Percentiles rank a stretch among this genome's conserved stretches.
Conservation (phyloP, 2,888 invertebrate genomes). For the Pristionchus maxplancki region DNA sequence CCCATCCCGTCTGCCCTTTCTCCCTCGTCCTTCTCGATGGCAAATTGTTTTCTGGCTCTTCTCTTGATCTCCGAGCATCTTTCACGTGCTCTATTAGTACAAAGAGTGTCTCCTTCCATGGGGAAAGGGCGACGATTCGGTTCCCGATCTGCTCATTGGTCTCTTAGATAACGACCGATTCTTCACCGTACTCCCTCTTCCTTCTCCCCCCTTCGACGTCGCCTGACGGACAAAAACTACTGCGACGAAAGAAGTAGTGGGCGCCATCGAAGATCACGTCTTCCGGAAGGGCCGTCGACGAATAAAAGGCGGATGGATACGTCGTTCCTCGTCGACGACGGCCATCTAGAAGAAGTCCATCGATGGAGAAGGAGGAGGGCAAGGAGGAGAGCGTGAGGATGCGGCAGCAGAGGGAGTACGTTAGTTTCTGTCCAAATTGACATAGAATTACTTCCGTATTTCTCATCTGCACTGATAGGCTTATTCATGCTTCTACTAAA, state of each 20-base stretch:
- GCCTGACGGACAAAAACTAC: background rate
- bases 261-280: background rate
- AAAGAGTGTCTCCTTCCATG: background rate
- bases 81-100: background rate
- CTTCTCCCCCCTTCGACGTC: background rate
- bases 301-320: background rate
- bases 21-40: background rate
- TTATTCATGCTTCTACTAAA: background rate
- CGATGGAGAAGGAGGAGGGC: background rate
- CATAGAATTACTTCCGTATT: background rate
- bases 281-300: background rate
- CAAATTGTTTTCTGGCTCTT: background rate
- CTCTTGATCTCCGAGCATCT: background rate
- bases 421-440: background rate
- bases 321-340: background rate
- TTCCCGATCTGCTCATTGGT: slow-evolving; percentile 15
- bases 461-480: background rate
- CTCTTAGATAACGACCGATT: background rate
- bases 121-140: background rate
- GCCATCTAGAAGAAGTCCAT: background rate
- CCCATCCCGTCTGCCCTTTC: background rate
- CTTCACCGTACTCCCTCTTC: background rate
- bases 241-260: background rate
- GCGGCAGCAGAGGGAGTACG: background rate
- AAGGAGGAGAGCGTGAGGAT: background rate